Conservation (phyloP, 2,888 invertebrate species). For the Cheilosia variabilis region DNA sequence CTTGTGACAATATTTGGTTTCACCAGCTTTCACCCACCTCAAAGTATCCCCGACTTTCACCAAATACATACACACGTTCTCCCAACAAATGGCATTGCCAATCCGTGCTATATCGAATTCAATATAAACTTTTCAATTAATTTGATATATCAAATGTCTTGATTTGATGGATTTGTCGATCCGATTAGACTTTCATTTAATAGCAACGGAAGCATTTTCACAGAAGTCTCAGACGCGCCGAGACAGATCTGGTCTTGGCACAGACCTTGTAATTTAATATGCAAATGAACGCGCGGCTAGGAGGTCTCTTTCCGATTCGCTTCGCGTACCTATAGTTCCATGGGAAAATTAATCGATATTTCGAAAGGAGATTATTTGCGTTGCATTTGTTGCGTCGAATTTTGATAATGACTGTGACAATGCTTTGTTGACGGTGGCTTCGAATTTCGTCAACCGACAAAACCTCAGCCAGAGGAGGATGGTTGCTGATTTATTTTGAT, state of each 20-base stretch:
- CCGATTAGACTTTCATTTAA: slow-evolving; percentile 44
- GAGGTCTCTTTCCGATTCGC: slow-evolving; percentile 12
- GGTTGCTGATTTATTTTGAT: too few relatives aligned
- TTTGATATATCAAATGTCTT: slow-evolving; percentile 44
- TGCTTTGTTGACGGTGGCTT: neutral
- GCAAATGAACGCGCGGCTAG: slow-evolving; percentile 23
- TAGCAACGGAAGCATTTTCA: slow-evolving; percentile 50
- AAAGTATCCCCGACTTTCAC: too few relatives aligned
- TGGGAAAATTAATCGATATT: slow-evolving; percentile 55
- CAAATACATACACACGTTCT: too few relatives aligned
- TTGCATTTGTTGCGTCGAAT: slow-evolving; percentile 11
- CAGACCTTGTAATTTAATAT: slow-evolving; percentile 48
- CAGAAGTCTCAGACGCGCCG: neutral
- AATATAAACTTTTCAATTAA: slow-evolving; percentile 56
- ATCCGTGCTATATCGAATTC: slow-evolving; percentile 21
- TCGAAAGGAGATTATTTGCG: slow-evolving; percentile 26
- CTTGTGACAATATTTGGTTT: too few relatives aligned
- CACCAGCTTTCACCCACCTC: too few relatives aligned
- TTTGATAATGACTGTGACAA: neutral
- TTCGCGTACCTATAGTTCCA: neutral
- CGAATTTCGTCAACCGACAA: slow-evolving; percentile 4
- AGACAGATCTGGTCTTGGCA: slow-evolving; percentile 5
- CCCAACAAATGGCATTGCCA: neutral
- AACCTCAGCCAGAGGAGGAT: too few relatives aligned
- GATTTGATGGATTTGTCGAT: slow-evolving; percentile 1